phyloP scores from a whole-genome alignment of 1,140 invertebrate genomes.

The Drosophila saltans region DNA sequence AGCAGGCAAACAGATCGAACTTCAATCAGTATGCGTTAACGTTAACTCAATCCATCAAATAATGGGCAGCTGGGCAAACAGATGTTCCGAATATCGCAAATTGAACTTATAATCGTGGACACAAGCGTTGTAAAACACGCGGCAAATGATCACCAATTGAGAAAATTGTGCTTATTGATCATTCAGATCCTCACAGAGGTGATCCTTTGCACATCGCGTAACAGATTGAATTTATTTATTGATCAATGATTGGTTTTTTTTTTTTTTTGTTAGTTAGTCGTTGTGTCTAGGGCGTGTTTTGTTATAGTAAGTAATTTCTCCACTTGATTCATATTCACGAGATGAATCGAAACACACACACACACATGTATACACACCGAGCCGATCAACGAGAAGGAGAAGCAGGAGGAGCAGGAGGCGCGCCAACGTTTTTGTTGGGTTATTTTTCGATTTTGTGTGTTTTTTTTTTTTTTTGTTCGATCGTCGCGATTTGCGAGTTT shows the following conservation, averaged over 20 bases:
- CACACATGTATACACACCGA: constrained; percentile 37
- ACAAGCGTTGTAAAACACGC: constrained; percentile 9
- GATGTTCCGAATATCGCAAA: constrained; percentile 71
- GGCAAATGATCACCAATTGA: neutral
- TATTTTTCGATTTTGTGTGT: constrained; percentile 4
- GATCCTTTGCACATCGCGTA: neutral
- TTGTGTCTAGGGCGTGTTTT: constrained; percentile 19
- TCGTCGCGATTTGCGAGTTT: constrained; percentile 42
- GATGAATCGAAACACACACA: constrained; percentile 47
- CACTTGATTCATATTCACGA: constrained; percentile 21
- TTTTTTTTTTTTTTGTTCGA: constrained; percentile 30
- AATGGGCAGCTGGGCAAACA: constrained; percentile 60
- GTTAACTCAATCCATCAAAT: constrained; percentile 7
- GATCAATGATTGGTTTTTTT: constrained; percentile 21
- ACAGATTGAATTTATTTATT: neutral
- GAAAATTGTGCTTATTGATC: neutral
- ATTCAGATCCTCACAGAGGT: neutral
- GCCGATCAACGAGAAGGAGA: constrained; percentile 25
- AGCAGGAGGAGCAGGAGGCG: constrained; percentile 44
- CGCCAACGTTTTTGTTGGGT: constrained; percentile 48
- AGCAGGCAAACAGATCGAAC: constrained; percentile 15
- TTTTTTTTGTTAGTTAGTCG: neutral
- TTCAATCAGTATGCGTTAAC: constrained; percentile 44
- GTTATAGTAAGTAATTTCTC: constrained; percentile 11
- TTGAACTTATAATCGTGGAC: constrained; percentile 47